Percentiles rank a stretch among this genome's conserved stretches.
Evolutionary conservation across 2,797 vertebrate species (phyloP).

Genomic region (Hydrolagus colliei): DNA sequence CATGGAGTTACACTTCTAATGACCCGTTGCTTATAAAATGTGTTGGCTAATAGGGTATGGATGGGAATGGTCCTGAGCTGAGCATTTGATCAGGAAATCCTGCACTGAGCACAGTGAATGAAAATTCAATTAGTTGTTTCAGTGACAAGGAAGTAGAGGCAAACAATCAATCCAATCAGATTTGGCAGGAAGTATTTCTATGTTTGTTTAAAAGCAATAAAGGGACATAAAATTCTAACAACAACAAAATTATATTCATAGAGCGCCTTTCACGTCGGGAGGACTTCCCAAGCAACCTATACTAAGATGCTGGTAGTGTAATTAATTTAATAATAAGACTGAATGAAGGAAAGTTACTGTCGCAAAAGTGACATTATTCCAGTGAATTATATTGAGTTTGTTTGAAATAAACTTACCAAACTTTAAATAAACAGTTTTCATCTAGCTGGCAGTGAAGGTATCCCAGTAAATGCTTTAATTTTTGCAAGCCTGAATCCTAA

Average conservation of each 20-base stretch:
- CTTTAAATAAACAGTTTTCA: not conserved
- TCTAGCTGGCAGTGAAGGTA: not conserved
- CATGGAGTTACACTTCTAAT: slow-evolving; percentile 80
- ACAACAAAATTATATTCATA: too few species aligned
- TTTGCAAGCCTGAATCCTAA: not conserved
- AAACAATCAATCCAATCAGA: slow-evolving; percentile 68
- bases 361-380: not conserved
- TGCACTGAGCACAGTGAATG: slow-evolving; percentile 73
- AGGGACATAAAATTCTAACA: slow-evolving; percentile 25
- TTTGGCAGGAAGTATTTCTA: slow-evolving; percentile 68
- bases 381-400: not conserved
- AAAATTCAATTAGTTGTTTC: slow-evolving; percentile 92
- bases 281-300: slow-evolving; percentile 18
- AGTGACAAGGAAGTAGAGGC: slow-evolving; percentile 77
- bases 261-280: too few species aligned
- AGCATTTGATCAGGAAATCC: slow-evolving; percentile 88
- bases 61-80: slow-evolving; percentile 64
- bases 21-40: slow-evolving; percentile 82
- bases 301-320: slow-evolving; percentile 47
- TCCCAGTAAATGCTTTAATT: not conserved
- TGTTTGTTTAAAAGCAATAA: slow-evolving; percentile 54
- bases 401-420: too few species aligned
- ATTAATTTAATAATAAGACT: slow-evolving; percentile 33
- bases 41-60: slow-evolving; percentile 84
- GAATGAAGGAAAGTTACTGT: not conserved